phyloP scores from a whole-genome alignment of 2,113 vertebrate genomes.

The Penelope pileata region DNA sequence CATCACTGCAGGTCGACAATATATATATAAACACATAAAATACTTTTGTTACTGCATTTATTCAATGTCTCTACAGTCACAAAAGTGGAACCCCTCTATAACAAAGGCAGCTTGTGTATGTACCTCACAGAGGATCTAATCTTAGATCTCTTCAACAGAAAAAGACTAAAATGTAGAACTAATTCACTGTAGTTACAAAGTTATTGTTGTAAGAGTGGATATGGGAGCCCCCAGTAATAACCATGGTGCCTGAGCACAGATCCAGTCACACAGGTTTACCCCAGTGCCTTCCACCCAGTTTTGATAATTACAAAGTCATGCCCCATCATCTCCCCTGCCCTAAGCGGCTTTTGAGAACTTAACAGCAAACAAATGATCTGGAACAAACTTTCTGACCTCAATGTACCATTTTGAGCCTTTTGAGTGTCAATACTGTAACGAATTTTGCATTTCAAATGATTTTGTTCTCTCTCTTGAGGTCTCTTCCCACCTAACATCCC shows the following conservation, averaged over 20 bases:
- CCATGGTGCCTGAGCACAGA: not conserved
- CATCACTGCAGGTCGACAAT: not conserved
- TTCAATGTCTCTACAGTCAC: not conserved
- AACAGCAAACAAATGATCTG: not conserved
- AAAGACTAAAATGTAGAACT: conserved; percentile 16
- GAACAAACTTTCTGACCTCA: conserved; percentile 56
- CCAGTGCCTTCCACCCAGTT: not conserved
- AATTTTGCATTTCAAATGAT: not conserved
- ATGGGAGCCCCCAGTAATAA: not conserved
- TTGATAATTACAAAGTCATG: conserved; percentile 12
- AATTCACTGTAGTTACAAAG: conserved; percentile 2
- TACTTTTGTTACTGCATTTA: not conserved
- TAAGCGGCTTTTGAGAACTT: not conserved
- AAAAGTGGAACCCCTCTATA: not conserved
- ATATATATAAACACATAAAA: not conserved
- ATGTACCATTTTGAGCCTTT: not conserved
- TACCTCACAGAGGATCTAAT: not conserved
- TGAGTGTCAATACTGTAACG: not conserved
- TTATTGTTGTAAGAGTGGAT: not conserved
- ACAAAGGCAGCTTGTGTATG: conserved; percentile 12
- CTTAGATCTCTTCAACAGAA: conserved; percentile 16
- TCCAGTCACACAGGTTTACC: not conserved
- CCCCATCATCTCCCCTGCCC: conserved; percentile 34
- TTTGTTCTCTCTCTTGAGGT: not conserved
- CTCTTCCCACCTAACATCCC: not conserved